phyloP scores from a whole-genome alignment of 2,797 vertebrate genomes.

The Arctocebus calabarensis region DNA sequence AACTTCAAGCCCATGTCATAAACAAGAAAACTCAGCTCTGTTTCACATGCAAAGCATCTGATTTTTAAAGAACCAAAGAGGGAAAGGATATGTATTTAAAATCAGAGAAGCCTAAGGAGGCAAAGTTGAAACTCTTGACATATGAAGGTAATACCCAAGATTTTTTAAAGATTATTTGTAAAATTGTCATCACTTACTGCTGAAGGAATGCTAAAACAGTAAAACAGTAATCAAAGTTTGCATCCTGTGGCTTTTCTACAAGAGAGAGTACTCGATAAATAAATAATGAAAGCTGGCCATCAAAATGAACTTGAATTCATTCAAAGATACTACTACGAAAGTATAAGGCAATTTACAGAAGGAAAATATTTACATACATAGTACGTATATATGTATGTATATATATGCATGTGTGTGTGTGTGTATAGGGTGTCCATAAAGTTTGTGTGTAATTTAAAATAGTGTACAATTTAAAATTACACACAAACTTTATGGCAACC shows the following conservation, averaged over 20 bases:
- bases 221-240: not conserved
- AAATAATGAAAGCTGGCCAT: not conserved
- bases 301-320: constrained; percentile 2
- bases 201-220: not conserved
- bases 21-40: not conserved
- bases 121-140: not conserved
- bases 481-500: no score
- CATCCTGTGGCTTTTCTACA: constrained; percentile 1
- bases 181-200: not conserved
- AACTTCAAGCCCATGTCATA: not conserved
- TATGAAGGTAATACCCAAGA: not conserved
- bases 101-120: not conserved
- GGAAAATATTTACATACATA: not conserved
- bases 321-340: not conserved
- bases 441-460: no score
- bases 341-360: not conserved
- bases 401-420: not conserved
- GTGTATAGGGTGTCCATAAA: no score
- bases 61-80: not conserved
- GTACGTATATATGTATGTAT: not conserved
- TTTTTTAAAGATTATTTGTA: not conserved
- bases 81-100: not conserved
- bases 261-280: not conserved
- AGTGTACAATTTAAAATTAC: no score
- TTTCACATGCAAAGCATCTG: not conserved